Evolutionary conservation across 2,888 invertebrate genomes (phyloP).

Genomic region (Diaphora mendica): DNA sequence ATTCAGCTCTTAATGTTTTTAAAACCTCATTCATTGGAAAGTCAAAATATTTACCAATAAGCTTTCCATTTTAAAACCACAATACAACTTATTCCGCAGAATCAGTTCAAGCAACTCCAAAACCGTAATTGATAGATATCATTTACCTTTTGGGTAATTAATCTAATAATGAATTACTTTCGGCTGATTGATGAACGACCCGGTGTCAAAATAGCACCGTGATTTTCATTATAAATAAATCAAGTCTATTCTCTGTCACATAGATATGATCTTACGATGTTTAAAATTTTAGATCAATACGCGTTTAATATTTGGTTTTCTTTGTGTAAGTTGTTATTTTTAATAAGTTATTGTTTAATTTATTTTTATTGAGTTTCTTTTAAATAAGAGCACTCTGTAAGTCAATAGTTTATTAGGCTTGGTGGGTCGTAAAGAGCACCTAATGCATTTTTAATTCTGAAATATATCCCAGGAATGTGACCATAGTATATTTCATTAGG

Average conservation of each 20-base stretch:
- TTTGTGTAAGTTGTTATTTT: background rate
- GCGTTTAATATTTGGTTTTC: background rate
- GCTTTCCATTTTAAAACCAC: background rate
- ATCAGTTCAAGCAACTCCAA: background rate
- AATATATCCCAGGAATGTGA: background rate
- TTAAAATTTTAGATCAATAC: background rate
- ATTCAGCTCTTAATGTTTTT: too few species aligned
- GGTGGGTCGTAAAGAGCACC: background rate
- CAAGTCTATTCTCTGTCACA: background rate
- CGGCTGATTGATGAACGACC: background rate
- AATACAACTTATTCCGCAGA: background rate
- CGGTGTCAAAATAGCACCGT: background rate
- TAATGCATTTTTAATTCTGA: background rate
- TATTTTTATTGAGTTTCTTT: background rate
- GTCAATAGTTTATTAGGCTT: background rate
- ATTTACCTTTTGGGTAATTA: background rate
- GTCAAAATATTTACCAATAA: background rate
- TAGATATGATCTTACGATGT: background rate
- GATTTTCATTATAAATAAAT: background rate
- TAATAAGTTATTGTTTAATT: background rate
- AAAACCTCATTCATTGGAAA: background rate
- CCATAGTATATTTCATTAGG: background rate
- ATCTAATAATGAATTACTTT: background rate
- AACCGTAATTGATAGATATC: background rate
- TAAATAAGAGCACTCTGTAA: background rate